Conservation (phyloP, 2,797 vertebrate species). For the Poecilia velifera region DNA sequence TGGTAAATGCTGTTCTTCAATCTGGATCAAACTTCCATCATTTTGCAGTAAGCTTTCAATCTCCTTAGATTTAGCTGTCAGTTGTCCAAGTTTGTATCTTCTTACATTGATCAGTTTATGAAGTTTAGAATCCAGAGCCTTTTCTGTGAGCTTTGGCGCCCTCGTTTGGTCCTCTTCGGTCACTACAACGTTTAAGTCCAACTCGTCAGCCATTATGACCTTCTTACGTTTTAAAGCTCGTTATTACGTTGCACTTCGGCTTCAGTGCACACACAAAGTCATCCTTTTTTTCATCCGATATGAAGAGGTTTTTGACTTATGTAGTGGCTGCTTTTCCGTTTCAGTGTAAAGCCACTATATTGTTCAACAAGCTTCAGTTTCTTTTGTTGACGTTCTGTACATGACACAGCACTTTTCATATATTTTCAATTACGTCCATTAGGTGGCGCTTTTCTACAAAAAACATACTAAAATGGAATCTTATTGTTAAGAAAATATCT, state of each 20-base stretch:
- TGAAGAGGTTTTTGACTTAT: neutral
- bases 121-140: neutral
- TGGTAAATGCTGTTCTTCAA: neutral
- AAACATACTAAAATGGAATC: too few relatives aligned
- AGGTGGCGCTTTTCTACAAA: too few relatives aligned
- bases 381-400: too few relatives aligned
- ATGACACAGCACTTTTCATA: too few relatives aligned
- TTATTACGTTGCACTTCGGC: neutral
- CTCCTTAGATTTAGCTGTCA: conserved; percentile 1
- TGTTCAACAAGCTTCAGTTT: too few relatives aligned
- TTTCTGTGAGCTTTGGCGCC: neutral
- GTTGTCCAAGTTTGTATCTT: neutral
- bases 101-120: neutral
- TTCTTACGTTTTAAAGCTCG: neutral
- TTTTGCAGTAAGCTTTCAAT: neutral
- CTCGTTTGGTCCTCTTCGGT: too few relatives aligned
- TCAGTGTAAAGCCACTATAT: too few relatives aligned
- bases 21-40: neutral
- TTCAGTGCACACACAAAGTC: neutral
- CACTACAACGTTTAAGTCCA: neutral
- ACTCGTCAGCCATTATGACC: neutral
- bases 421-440: too few relatives aligned
- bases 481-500: too few relatives aligned
- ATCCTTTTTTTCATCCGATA: neutral
- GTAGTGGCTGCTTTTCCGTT: too few relatives aligned